These are phyloP conservation scores for Oreochromis spilurus DNA, from an alignment of 2,113 vertebrate genomes.

Conservation along the genomic window DNA sequence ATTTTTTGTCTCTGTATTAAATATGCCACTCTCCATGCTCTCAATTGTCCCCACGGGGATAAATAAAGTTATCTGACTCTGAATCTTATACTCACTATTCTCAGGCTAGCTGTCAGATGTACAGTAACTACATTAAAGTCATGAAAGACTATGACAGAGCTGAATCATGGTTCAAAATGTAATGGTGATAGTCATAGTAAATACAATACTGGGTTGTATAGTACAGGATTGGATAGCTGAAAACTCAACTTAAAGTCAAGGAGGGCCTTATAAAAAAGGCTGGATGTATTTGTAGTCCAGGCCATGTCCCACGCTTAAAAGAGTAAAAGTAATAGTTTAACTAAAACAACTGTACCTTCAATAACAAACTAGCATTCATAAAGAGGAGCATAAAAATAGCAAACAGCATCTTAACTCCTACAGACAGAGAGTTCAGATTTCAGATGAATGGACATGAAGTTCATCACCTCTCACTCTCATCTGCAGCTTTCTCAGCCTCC, in stretches of 20 bases:
- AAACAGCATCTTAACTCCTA: neutral
- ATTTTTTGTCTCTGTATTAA: neutral
- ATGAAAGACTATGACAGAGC: neutral
- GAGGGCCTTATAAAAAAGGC: neutral
- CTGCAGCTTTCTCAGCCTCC: constrained; percentile 94
- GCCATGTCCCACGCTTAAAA: neutral
- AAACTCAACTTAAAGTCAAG: neutral
- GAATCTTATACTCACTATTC: neutral
- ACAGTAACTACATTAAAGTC: neutral
- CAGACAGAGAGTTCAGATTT: neutral
- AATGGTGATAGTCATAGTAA: neutral
- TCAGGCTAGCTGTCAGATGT: neutral
- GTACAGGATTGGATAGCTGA: neutral
- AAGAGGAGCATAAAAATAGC: neutral
- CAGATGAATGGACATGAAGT: neutral
- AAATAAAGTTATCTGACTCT: neutral
- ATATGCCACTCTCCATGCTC: neutral
- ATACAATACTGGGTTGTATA: neutral
- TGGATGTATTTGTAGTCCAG: neutral
- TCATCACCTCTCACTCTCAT: constrained; percentile 92
- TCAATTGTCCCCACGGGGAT: neutral
- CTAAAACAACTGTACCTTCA: neutral
- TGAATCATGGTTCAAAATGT: neutral
- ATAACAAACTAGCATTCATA: neutral
- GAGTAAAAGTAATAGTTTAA: neutral